A percentile compares a stretch with the other conserved stretches of the same genome.
These are phyloP conservation scores for Conchocele bisecta DNA, from an alignment of 2,888 invertebrate genomes.

Conservation along the genomic window DNA sequence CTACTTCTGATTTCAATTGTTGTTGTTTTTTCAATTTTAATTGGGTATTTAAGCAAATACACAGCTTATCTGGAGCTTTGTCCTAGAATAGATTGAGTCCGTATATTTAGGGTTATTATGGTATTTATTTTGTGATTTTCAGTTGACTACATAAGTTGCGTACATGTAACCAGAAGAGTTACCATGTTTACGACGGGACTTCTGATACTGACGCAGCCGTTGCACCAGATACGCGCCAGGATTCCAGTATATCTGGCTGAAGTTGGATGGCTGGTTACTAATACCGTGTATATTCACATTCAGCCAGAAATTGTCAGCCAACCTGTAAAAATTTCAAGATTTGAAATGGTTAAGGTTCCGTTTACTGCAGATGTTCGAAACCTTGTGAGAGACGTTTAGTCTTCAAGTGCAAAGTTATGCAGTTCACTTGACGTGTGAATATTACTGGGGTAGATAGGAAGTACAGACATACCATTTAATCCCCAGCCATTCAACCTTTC, in stretches of 20 bases:
- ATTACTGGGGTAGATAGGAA: conserved; percentile 68
- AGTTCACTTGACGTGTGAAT: conserved; percentile 68
- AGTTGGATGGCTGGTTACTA: conserved; percentile 61
- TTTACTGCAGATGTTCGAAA: conserved; percentile 62
- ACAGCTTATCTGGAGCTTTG: no score
- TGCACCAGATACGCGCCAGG: conserved; percentile 54
- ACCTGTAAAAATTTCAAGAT: conserved; percentile 9
- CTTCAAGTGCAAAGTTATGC: conserved; percentile 61
- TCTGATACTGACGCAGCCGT: conserved; percentile 71
- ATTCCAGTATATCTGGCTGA: conserved; percentile 64
- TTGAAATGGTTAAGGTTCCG: conserved; percentile 51
- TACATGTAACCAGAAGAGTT: no score
- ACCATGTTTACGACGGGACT: conserved; percentile 70
- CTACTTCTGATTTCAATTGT: no score
- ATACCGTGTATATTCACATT: conserved; percentile 73
- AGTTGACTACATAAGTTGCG: no score
- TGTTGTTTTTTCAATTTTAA: no score
- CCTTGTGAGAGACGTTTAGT: conserved; percentile 68
- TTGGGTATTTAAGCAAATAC: no score
- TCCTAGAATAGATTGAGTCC: no score
- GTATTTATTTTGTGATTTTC: no score
- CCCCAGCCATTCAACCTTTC: conserved; percentile 40
- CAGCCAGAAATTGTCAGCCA: conserved; percentile 56
- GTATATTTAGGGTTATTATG: no score
- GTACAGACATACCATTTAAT: conserved; percentile 19